Conservation (phyloP, 2,113 vertebrate species). For the Bufo bufo region DNA sequence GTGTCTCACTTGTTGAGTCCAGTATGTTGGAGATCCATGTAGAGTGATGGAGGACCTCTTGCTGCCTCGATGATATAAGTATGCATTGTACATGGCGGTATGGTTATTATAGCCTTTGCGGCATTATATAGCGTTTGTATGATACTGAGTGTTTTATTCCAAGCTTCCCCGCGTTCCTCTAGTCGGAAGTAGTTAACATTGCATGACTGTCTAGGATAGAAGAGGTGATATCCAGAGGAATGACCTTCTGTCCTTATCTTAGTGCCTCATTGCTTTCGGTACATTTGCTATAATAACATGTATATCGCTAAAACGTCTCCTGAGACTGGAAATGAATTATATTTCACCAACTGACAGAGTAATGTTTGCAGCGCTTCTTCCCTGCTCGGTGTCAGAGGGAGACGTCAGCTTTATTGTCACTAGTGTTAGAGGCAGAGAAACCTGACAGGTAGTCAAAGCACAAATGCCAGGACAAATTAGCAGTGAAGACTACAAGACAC, state of each 20-base stretch:
- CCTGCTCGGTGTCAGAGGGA: conserved; percentile 62
- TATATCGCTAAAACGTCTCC: conserved; percentile 49
- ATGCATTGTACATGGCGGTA: not conserved
- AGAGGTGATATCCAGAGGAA: conserved; percentile 26
- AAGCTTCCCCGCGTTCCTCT: not conserved
- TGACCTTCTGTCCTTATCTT: conserved; percentile 42
- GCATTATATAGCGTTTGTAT: not conserved
- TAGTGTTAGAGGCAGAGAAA: conserved; percentile 63
- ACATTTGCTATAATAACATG: conserved; percentile 48
- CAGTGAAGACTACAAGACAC: conserved; percentile 61
- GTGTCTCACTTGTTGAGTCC: not conserved
- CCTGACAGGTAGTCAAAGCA: conserved; percentile 70
- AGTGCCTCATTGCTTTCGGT: conserved; percentile 46
- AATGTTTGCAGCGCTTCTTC: conserved; percentile 42
- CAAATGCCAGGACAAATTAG: conserved; percentile 70
- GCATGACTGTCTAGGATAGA: not conserved
- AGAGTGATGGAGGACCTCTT: not conserved
- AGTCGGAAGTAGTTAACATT: not conserved
- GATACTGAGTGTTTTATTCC: not conserved
- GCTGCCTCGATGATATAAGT: too few species aligned
- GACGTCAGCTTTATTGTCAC: conserved; percentile 65
- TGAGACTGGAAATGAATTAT: conserved; percentile 50
- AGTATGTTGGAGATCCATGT: not conserved
- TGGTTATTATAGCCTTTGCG: not conserved
- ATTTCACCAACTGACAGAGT: conserved; percentile 43